Evolutionary conservation across 2,113 vertebrate species (phyloP).

Genomic region (Capreolus pygargus): DNA sequence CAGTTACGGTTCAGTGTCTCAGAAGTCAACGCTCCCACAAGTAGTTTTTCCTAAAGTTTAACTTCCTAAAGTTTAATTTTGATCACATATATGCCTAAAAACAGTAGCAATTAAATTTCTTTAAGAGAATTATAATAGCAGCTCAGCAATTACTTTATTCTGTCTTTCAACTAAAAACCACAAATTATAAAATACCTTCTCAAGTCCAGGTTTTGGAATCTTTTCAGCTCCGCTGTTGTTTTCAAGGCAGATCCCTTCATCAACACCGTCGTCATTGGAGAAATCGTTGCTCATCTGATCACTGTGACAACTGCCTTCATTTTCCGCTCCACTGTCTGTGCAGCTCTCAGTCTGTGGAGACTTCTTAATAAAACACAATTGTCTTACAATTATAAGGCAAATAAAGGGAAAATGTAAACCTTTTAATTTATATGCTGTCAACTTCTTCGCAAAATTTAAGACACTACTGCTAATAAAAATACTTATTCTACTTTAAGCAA

Average conservation of each 20-base stretch:
- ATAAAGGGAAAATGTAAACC: conserved; percentile 22
- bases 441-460: background rate
- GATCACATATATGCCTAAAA: background rate
- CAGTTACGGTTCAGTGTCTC: background rate
- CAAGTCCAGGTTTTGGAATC: conserved; percentile 87
- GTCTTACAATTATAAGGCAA: conserved; percentile 44
- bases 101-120: background rate
- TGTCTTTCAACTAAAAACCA: background rate
- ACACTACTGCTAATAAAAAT: background rate
- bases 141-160: background rate
- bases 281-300: conserved; percentile 99
- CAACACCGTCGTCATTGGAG: conserved; percentile 95
- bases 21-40: background rate
- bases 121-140: background rate
- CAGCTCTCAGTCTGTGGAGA: conserved; percentile 99
- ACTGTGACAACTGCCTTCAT: conserved; percentile 99
- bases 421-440: background rate
- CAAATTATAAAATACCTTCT: conserved; percentile 85
- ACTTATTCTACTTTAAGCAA: conserved; percentile 22
- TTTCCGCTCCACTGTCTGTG: conserved; percentile 98
- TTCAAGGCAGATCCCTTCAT: conserved; percentile 98
- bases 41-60: background rate
- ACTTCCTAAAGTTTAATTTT: background rate
- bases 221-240: conserved; percentile 90
- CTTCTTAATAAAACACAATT: conserved; percentile 87